Base-by-base conservation (phyloP, 2,888 invertebrate genomes). In the Caenorhabditis virilis region DNA sequence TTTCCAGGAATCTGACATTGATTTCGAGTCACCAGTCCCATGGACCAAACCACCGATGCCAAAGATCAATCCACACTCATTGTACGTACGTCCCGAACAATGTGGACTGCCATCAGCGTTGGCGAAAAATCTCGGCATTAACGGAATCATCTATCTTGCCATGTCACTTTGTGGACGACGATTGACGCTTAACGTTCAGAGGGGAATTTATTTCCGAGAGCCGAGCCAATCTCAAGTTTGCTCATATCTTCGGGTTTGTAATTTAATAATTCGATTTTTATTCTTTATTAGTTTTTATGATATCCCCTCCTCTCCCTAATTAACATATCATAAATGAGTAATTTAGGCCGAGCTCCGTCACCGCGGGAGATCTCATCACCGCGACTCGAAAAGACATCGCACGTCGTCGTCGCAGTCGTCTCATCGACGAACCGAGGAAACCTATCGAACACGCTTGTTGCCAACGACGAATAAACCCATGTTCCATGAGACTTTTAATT, bases 401-500 rank as follows among this genome's bases (percentile, higher is more conserved):
- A 20, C 57, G 13, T 65, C 56, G 30, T 63, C 56, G 22, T 47
- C 38, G 18, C n/a, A n/a, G n/a, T 9, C 42, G 2, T n/a, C 38
- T 11, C 27, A 33, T 20, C 2, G 30, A 2, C 42, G 61, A 30
- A 47, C 26, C 22, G 58, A 67, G 25, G 57, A 72, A 27, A 30
- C 57, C 15, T 60, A 59, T 48, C 57, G 69, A 39, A 75, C 65
- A 15, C 55, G 65, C 18, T 49, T 64, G 16, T 56, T 74, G 23
- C 57, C 66, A 30, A 54, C 56, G 36, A 56, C 58, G 33, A 72
- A 69, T 50, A 54, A 46, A 20, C 76, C 76, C 20, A 52, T 55
- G 15, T 76, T 76, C 45, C 56, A 68, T 26, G 68, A 73, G 36
- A 56, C 50, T 51, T 74, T 76, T 48, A 26, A 50, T 23, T 76